Evolutionary conservation across 2,113 vertebrate genomes (phyloP).

Genomic region (Podarcis raffonei): DNA sequence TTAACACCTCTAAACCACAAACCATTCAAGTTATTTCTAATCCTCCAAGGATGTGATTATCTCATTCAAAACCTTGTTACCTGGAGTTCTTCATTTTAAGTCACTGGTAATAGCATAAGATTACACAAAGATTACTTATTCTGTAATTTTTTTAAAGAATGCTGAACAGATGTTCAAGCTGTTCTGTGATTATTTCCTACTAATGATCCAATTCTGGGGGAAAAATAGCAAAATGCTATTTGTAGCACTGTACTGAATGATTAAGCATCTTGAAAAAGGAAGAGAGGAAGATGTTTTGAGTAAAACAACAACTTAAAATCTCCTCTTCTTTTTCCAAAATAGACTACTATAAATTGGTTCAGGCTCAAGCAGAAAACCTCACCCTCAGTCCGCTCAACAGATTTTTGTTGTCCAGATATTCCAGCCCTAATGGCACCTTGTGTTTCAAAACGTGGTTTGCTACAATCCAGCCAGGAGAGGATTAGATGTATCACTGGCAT

Average conservation of each 20-base stretch:
- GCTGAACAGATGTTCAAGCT: constrained; percentile 56
- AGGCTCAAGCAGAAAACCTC: constrained; percentile 6
- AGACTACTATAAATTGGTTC: accelerated
- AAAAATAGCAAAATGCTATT: constrained; percentile 26
- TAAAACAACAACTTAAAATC: background rate
- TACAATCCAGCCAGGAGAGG: background rate
- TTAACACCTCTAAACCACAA: constrained; percentile 24
- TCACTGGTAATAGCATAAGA: constrained; percentile 11
- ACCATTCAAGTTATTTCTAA: constrained; percentile 48
- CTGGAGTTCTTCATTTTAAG: constrained; percentile 6
- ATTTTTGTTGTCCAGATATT: background rate
- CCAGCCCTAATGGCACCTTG: background rate
- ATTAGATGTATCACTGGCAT: background rate
- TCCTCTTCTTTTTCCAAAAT: background rate
- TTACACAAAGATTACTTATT: background rate
- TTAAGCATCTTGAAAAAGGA: background rate
- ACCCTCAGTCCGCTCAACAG: background rate
- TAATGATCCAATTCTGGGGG: constrained; percentile 49
- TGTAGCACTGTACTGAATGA: constrained; percentile 22
- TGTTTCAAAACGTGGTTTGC: background rate
- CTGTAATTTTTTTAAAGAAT: constrained; percentile 1
- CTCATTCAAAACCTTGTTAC: constrained; percentile 39
- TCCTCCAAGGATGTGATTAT: constrained; percentile 41
- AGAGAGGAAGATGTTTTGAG: background rate
- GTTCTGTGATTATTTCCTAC: constrained; percentile 48